Evolutionary conservation across 2,797 vertebrate genomes (phyloP), one percentile per base, ranked within the genome.

Genomic region (Austrolebias charrua): DNA sequence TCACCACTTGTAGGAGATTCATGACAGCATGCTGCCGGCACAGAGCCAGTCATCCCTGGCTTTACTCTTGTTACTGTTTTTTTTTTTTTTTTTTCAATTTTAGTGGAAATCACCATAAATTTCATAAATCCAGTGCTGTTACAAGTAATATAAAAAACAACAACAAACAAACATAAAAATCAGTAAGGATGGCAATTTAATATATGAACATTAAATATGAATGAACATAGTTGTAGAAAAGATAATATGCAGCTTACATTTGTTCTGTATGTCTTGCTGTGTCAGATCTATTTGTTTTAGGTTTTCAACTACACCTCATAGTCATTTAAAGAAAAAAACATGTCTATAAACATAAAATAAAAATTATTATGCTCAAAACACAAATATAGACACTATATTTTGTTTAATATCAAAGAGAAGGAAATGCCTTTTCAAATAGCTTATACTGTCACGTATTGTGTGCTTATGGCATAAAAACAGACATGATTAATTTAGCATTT

Each of bases 81-180:
- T 24, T 24, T 24, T 66, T 78, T 82, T 74, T 77, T 29, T 38
- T 73, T 88, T 86, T 80, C 80, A 73, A 50, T 82, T 83, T 86
- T 64, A 79, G 63, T 53, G 60, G 58, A 79, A 80, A 74, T 85
- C 75, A 79, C 75, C 60, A 24, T 73, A 77, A 86, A 80, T 77
- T 86, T 60, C 76, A 78, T 83, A 73, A 85, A 51, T 83, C 80
- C 83, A 78, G 49, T 66, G 63, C 70, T 76, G 68, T 85, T 77
- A 73, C 58, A 81, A 78, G 79, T 75, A 71, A 73, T 63, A 84
- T 67, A 24, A 24, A 24, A 24, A 24, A 24, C 24, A 24, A 24
- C 24, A 24, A 24, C 24, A 24, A 24, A 24, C 24, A 24, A 24
- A 24, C 24, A 24, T 24, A 24, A 66, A 76, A 52, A 64, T 57